Conservation (phyloP, 2,888 invertebrate species). For the Adelognathus sp. region DNA sequence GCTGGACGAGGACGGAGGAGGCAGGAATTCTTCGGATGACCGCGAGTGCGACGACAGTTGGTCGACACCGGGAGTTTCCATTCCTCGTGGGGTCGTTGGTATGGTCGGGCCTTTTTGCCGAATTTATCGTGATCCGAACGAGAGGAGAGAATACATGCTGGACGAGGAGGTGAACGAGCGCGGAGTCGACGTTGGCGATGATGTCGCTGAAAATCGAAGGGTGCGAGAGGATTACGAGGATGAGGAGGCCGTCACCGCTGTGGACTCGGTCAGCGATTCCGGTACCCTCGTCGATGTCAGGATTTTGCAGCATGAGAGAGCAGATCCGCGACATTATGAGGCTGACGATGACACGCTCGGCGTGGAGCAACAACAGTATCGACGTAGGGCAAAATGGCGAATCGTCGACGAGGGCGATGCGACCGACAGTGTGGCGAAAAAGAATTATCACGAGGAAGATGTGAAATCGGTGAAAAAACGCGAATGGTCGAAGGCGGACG, state of each 20-base stretch:
- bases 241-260: conserved; percentile 46
- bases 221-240: conserved; percentile 9
- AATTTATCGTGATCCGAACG: conserved; percentile 70
- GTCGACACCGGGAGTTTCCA: conserved; percentile 47
- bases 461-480: conserved; percentile 29
- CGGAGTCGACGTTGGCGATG: conserved; percentile 46
- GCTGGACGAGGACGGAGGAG: conserved; percentile 1
- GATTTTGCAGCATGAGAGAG: conserved; percentile 30
- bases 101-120: conserved; percentile 74
- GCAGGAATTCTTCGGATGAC: conserved; percentile 7
- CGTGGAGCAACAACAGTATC: conserved; percentile 55
- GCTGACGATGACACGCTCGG: conserved; percentile 37
- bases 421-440: not conserved
- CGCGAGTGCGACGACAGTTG: conserved; percentile 54
- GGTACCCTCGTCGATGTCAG: conserved; percentile 68
- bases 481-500: conserved; percentile 34
- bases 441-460: conserved; percentile 11
- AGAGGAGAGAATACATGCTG: conserved; percentile 71
- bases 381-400: conserved; percentile 72
- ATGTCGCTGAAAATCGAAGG: not conserved
- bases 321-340: conserved; percentile 35
- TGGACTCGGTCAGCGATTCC: conserved; percentile 55
- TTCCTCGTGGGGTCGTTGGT: conserved; percentile 74
- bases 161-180: conserved; percentile 69
- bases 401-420: conserved; percentile 68